These are phyloP conservation scores for Cylas formicarius DNA, from an alignment of 1,140 invertebrate species.

Conservation along the genomic window DNA sequence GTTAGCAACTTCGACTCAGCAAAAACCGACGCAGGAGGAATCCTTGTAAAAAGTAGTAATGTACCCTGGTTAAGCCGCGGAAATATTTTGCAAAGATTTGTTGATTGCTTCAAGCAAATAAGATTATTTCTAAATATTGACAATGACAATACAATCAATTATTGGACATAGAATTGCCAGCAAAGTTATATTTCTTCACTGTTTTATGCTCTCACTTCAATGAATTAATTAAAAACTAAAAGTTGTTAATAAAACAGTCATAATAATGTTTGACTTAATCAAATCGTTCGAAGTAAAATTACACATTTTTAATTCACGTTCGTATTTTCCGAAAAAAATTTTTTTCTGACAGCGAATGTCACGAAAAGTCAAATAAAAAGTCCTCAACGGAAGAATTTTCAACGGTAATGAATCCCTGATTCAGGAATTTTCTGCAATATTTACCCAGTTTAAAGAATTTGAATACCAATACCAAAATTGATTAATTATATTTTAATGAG, in stretches of 20 bases:
- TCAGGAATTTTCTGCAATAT: constrained; percentile 28
- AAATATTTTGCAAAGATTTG: constrained; percentile 37
- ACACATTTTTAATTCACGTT: constrained; percentile 20
- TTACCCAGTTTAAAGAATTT: constrained; percentile 32
- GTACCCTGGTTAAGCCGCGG: constrained; percentile 35
- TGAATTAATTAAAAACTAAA: constrained; percentile 27
- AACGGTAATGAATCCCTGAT: constrained; percentile 28
- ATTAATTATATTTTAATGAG: constrained; percentile 29
- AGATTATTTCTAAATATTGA: constrained; percentile 34
- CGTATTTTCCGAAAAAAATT: background rate
- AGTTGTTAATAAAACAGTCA: constrained; percentile 30
- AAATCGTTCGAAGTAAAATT: constrained; percentile 26
- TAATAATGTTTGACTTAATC: constrained; percentile 16
- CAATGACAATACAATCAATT: constrained; percentile 23
- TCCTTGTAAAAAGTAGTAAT: no score
- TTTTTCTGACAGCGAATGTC: no score
- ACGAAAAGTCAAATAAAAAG: constrained; percentile 17
- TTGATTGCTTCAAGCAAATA: constrained; percentile 37
- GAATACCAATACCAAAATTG: constrained; percentile 20
- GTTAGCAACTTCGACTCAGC: no score
- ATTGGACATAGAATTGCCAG: constrained; percentile 31
- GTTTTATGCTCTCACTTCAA: constrained; percentile 29
- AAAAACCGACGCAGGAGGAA: no score
- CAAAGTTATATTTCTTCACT: constrained; percentile 30
- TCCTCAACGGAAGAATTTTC: constrained; percentile 29